A percentile compares a stretch with the other conserved stretches of the same genome.
Evolutionary conservation across 2,113 vertebrate species (phyloP).

Genomic region (Trogon surrucura): DNA sequence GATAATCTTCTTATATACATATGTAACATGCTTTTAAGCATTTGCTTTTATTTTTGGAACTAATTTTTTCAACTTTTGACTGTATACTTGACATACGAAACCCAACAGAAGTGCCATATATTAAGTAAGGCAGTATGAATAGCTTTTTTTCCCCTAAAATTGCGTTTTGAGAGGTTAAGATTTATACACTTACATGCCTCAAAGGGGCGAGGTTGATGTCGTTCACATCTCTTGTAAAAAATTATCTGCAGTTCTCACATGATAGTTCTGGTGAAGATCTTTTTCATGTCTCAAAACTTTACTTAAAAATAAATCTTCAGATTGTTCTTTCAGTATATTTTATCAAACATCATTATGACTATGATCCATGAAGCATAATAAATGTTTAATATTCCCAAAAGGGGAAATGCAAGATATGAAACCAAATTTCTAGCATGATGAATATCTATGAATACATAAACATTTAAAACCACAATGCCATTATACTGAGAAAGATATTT

Average conservation of each 20-base stretch:
- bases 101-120: neutral
- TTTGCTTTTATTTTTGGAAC: neutral
- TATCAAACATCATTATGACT: neutral
- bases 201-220: neutral
- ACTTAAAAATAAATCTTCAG: neutral
- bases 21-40: neutral
- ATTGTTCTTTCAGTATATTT: neutral
- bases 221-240: neutral
- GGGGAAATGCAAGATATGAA: neutral
- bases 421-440: conserved; percentile 12
- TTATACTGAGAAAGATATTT: conserved; percentile 44
- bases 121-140: neutral
- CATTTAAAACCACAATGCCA: neutral
- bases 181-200: neutral
- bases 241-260: neutral
- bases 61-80: neutral
- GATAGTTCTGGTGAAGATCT: neutral
- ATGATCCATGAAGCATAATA: neutral
- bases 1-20: neutral
- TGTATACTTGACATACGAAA: neutral
- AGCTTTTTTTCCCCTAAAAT: neutral
- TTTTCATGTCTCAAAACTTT: conserved; percentile 1
- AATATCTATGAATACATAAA: conserved; percentile 40
- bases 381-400: conserved; percentile 13
- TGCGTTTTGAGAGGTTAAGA: neutral